phyloP scores from a whole-genome alignment of 30 jellyfish, hydroid and myxozoan genomes.

The Clytia hemisphaerica region DNA sequence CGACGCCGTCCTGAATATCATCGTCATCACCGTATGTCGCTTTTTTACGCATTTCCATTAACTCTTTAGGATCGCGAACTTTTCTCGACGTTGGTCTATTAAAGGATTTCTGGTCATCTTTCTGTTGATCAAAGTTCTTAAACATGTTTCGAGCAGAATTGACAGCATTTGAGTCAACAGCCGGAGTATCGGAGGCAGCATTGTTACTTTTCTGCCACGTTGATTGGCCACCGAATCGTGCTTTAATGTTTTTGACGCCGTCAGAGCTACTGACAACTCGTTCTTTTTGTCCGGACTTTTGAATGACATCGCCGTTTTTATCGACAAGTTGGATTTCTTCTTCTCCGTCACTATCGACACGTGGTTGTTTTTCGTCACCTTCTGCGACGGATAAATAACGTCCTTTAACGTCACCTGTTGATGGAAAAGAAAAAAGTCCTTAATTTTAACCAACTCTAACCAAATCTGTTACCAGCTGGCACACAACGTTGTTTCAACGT shows the following conservation, averaged over 20 bases:
- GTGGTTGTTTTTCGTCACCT: not conserved
- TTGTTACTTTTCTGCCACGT: slow-evolving; percentile 16
- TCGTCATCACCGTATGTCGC: slow-evolving; percentile 5
- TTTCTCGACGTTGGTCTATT: slow-evolving; percentile 17
- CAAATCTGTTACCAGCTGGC: too few species aligned
- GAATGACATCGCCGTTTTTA: slow-evolving; percentile 7
- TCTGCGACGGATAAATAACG: slow-evolving; percentile 7
- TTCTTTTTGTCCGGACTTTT: slow-evolving; percentile 12
- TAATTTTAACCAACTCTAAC: too few species aligned
- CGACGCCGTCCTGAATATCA: slow-evolving; percentile 16
- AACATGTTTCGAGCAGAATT: slow-evolving; percentile 14
- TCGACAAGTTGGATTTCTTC: slow-evolving; percentile 3
- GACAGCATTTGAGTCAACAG: slow-evolving; percentile 1
- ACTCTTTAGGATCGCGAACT: slow-evolving; percentile 16
- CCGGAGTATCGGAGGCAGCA: not conserved
- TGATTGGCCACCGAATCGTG: slow-evolving; percentile 3
- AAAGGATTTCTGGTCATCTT: not conserved
- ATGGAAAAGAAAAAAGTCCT: too few species aligned
- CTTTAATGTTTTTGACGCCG: slow-evolving; percentile 16
- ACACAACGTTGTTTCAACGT: too few species aligned
- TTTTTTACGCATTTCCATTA: slow-evolving; percentile 32
- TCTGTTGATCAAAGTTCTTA: not conserved
- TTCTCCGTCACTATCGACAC: slow-evolving; percentile 7
- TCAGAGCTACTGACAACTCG: slow-evolving; percentile 8
- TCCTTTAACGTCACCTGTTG: slow-evolving; percentile 14